phyloP scores from a whole-genome alignment of 2,888 invertebrate species.

The Crematogaster levior region DNA sequence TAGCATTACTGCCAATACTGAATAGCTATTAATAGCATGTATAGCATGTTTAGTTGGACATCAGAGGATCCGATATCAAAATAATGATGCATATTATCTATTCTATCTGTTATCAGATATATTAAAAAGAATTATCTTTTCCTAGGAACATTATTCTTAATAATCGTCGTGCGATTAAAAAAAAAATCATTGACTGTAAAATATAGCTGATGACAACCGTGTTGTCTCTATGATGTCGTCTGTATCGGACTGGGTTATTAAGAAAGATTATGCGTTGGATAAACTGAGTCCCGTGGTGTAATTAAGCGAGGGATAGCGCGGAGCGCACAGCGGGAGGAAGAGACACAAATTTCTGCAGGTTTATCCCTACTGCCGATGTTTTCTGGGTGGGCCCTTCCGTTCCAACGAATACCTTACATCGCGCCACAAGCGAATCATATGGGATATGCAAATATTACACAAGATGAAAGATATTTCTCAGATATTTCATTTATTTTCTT shows the following conservation, averaged over 20 bases:
- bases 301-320: constrained; percentile 73
- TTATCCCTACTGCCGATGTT: constrained; percentile 59
- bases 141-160: background rate
- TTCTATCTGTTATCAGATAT: no score
- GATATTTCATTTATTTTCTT: background rate
- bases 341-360: constrained; percentile 74
- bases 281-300: constrained; percentile 76
- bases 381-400: constrained; percentile 68
- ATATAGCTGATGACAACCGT: constrained; percentile 61
- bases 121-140: constrained; percentile 1
- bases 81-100: no score
- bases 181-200: constrained; percentile 39
- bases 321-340: constrained; percentile 66
- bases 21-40: constrained; percentile 15
- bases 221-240: constrained; percentile 63
- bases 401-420: constrained; percentile 50
- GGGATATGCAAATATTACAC: constrained; percentile 17
- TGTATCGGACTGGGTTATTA: constrained; percentile 69
- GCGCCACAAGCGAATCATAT: constrained; percentile 35
- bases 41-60: background rate
- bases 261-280: constrained; percentile 77
- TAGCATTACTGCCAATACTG: background rate
- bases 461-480: constrained; percentile 12
- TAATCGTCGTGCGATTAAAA: constrained; percentile 27
- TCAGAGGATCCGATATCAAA: background rate